A percentile compares a stretch with the other conserved stretches of the same genome.
Conservation (phyloP, 2,797 vertebrate species). For the Leptoclinus maculatus region DNA sequence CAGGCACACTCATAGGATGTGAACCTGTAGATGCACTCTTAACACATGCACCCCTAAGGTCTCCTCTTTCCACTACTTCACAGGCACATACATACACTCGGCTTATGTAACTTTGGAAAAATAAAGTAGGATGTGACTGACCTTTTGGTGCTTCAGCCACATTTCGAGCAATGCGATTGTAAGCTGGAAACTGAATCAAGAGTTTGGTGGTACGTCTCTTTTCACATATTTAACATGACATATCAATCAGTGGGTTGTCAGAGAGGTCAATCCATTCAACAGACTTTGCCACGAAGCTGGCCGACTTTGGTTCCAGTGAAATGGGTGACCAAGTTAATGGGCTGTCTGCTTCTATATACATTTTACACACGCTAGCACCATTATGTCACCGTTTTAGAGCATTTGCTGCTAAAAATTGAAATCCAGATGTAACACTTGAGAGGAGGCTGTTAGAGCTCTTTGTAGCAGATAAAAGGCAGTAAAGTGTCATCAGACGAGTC, state of each 20-base stretch:
- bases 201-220: constrained; percentile 9
- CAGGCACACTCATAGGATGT: constrained; percentile 33
- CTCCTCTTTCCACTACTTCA: constrained; percentile 10
- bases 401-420: constrained; percentile 23
- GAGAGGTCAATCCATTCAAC: constrained; percentile 42
- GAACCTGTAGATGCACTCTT: constrained; percentile 49
- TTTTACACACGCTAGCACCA: constrained; percentile 20
- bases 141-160: background rate
- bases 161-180: background rate
- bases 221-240: constrained; percentile 30
- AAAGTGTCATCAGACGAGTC: background rate
- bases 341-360: constrained; percentile 15
- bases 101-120: constrained; percentile 10
- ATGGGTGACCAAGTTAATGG: constrained; percentile 21
- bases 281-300: constrained; percentile 51
- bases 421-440: constrained; percentile 12
- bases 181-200: constrained; percentile 37
- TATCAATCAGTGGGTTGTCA: constrained; percentile 29
- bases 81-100: constrained; percentile 11
- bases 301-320: constrained; percentile 25
- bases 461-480: background rate
- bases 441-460: background rate
- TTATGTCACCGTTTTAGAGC: constrained; percentile 26
- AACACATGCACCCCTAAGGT: constrained; percentile 27
- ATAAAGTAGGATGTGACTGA: background rate